Conservation (phyloP, 2,888 invertebrate genomes). For the Antitype chi region DNA sequence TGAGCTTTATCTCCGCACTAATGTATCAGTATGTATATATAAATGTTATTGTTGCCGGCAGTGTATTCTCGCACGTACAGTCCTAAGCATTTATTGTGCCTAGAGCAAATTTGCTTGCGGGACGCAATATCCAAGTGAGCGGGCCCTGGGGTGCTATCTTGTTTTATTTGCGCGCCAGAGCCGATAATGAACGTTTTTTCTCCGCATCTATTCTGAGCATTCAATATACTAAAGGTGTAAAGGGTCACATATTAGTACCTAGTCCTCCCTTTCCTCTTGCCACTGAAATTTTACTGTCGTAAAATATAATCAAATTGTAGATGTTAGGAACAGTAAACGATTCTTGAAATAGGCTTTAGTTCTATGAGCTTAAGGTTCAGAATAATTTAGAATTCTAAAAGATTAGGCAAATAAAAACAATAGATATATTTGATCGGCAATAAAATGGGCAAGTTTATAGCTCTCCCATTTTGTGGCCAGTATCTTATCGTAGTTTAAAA, state of each 20-base stretch:
- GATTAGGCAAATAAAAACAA: slow-evolving; percentile 80
- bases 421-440: slow-evolving; percentile 79
- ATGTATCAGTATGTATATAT: slow-evolving; percentile 74
- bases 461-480: slow-evolving; percentile 71
- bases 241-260: slow-evolving; percentile 79
- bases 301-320: slow-evolving; percentile 77
- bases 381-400: slow-evolving; percentile 64
- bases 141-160: slow-evolving; percentile 85
- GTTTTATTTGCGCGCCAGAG: slow-evolving; percentile 86
- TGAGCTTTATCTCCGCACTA: slow-evolving; percentile 65
- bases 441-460: slow-evolving; percentile 79
- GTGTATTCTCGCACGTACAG: slow-evolving; percentile 80
- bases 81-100: slow-evolving; percentile 88
- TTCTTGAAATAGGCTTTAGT: slow-evolving; percentile 66
- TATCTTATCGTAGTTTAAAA: slow-evolving; percentile 63
- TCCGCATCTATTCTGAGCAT: slow-evolving; percentile 79
- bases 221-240: slow-evolving; percentile 86
- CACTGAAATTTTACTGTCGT: slow-evolving; percentile 77
- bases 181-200: slow-evolving; percentile 89
- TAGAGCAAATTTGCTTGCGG: slow-evolving; percentile 89
- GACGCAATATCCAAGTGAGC: slow-evolving; percentile 88
- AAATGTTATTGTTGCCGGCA: slow-evolving; percentile 78
- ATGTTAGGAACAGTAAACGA: slow-evolving; percentile 58
- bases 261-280: slow-evolving; percentile 67
- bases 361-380: slow-evolving; percentile 63